Evolutionary conservation across 2,113 vertebrate species (phyloP), one percentile per base, ranked within the genome.

Genomic region (Myrmecobius fasciatus): DNA sequence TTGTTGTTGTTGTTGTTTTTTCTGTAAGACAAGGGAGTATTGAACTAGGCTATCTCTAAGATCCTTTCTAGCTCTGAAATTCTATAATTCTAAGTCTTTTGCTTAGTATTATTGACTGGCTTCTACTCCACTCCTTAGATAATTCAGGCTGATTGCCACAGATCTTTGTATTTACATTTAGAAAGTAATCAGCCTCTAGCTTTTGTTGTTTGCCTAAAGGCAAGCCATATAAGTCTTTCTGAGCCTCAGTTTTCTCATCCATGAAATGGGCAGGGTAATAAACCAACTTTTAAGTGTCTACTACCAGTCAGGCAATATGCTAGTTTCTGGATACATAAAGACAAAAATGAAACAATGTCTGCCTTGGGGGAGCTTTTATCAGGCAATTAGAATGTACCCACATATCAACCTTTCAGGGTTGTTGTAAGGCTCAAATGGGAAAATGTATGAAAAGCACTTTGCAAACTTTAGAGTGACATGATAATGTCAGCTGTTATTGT

Each of bases 1-100:
- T 9, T 4, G 9, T 51, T 51, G 49, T 51, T 51, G 9, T 51
- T 51, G 49, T 51, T 51, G 9, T 51, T 51, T 10, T 89, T 89
- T 94, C 31, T 0, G 11, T 52, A 67, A 94, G n/a, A 54, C 91
- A 43, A 92, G 2, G 25, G 43, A 94, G 83, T 96, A n/a, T 96
- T 52, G 10, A 56, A 28, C 54, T 56, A 56, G 54, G 28, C 54
- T 11, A 31, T 56, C 54, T 28, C 54, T 56, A 56, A 31, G 54
- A 28, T 28, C 26, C 54, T 26, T 56, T 56, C 28, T 28, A 28
- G 54, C 54, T 56, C 26, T 28, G 54, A 56, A 56, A 31, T 56
- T 31, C 54, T 56, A 11, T 28, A 28, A 28, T 56, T 31, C 25
- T 28, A 56, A 9, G 26, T 28, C 9, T 56, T 31, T 56, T 56